Percentiles rank a stretch among this genome's conserved stretches.
Evolutionary conservation across 2,113 vertebrate species (phyloP).

Genomic region (Pseudorasbora parva): DNA sequence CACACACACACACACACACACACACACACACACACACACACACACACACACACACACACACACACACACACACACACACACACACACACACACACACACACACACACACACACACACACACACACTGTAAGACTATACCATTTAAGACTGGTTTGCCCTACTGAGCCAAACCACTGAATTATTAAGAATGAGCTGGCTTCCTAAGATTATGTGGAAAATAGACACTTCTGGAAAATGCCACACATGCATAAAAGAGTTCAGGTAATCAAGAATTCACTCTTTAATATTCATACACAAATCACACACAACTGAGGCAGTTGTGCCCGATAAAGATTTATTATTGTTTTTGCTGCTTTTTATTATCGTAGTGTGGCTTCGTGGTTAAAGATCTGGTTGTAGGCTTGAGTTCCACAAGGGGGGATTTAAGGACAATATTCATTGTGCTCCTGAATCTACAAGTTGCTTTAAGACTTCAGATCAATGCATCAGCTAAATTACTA

Average conservation of each 20-base stretch:
- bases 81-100: too few relatives aligned
- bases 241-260: slow-evolving; percentile 21
- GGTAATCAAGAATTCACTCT: background rate
- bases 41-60: background rate
- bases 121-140: slow-evolving; percentile 62
- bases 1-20: too few relatives aligned
- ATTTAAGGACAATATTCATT: background rate
- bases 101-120: slow-evolving; percentile 41
- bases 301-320: background rate
- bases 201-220: slow-evolving; percentile 60
- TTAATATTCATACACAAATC: background rate
- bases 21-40: background rate
- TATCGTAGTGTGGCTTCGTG: background rate
- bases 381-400: background rate
- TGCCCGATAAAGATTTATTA: background rate
- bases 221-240: slow-evolving; percentile 21
- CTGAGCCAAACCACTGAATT: slow-evolving; percentile 75
- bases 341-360: background rate
- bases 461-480: background rate
- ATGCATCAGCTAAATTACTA: background rate
- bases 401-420: background rate
- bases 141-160: slow-evolving; percentile 53
- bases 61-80: background rate
- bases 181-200: slow-evolving; percentile 71
- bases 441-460: background rate